Evolutionary conservation across 2,113 vertebrate genomes (phyloP).

Genomic region (Drymodes brunneopygia): DNA sequence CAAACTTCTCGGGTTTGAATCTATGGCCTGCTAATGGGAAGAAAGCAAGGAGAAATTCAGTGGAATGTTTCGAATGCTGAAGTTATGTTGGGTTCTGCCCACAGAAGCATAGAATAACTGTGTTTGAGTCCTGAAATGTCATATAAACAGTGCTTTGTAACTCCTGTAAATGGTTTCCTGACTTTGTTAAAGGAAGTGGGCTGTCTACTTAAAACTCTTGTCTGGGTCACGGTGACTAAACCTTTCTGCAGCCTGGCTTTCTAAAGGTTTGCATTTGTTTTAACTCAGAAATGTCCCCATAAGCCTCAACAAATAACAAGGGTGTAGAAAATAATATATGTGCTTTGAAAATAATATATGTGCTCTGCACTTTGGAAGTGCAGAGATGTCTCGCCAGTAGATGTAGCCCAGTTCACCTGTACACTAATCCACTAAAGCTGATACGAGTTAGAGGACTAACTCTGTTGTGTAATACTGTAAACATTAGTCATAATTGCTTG

Average conservation of each 20-base stretch:
- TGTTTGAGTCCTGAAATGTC: slow-evolving; percentile 14
- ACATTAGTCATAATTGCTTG: neutral
- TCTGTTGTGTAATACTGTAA: neutral
- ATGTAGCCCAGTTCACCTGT: neutral
- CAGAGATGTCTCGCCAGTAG: neutral
- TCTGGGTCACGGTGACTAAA: slow-evolving; percentile 56
- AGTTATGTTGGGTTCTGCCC: neutral
- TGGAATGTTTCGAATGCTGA: neutral
- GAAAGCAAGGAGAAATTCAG: neutral
- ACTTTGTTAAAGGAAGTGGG: slow-evolving; percentile 39
- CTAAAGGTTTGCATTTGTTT: neutral
- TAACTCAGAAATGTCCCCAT: neutral
- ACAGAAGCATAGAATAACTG: neutral
- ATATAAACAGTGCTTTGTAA: slow-evolving; percentile 3
- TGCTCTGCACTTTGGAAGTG: neutral
- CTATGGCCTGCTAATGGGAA: neutral
- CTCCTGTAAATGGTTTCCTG: slow-evolving; percentile 29
- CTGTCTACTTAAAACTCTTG: slow-evolving; percentile 28
- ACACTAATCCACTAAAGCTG: neutral
- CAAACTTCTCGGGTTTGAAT: neutral
- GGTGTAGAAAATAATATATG: neutral
- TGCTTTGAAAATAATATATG: neutral
- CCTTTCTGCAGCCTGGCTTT: neutral
- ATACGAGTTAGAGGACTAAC: neutral
- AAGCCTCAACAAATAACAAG: neutral